Evolutionary conservation across 2,113 vertebrate genomes (phyloP).

Genomic region (Scopus umbretta): DNA sequence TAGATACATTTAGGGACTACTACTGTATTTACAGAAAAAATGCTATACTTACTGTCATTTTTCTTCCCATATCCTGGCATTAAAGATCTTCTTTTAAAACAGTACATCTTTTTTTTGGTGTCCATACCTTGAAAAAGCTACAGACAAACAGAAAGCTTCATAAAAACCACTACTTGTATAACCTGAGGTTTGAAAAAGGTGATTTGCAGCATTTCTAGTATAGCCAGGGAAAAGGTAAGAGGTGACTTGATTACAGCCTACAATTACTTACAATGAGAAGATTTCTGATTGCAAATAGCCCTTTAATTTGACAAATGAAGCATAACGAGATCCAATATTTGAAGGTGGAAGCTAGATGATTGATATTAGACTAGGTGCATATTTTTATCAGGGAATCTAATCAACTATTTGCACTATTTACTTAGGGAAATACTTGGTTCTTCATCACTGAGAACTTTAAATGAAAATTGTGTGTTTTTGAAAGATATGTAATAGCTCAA

Average conservation of each 20-base stretch:
- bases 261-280: slow-evolving; percentile 26
- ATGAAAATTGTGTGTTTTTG: slow-evolving; percentile 7
- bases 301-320: slow-evolving; percentile 56
- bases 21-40: neutral
- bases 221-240: neutral
- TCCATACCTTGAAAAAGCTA: neutral
- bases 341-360: slow-evolving; percentile 24
- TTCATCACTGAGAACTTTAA: slow-evolving; percentile 18
- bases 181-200: neutral
- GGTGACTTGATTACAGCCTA: slow-evolving; percentile 30
- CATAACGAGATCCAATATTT: slow-evolving; percentile 36
- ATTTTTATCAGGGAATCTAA: slow-evolving; percentile 46
- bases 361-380: slow-evolving; percentile 31
- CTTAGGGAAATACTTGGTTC: neutral
- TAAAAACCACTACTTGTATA: neutral
- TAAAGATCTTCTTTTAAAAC: neutral
- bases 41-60: neutral
- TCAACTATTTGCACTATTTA: slow-evolving; percentile 40
- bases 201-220: neutral
- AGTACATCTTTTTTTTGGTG: neutral
- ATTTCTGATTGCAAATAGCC: slow-evolving; percentile 54
- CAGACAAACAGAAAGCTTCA: neutral
- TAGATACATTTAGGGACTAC: neutral
- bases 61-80: rapidly evolving
- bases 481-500: neutral